Evolutionary conservation across 2,797 vertebrate species (phyloP), one percentile per base, ranked within the genome.

Genomic region (Spinibarbus caldwelli): DNA sequence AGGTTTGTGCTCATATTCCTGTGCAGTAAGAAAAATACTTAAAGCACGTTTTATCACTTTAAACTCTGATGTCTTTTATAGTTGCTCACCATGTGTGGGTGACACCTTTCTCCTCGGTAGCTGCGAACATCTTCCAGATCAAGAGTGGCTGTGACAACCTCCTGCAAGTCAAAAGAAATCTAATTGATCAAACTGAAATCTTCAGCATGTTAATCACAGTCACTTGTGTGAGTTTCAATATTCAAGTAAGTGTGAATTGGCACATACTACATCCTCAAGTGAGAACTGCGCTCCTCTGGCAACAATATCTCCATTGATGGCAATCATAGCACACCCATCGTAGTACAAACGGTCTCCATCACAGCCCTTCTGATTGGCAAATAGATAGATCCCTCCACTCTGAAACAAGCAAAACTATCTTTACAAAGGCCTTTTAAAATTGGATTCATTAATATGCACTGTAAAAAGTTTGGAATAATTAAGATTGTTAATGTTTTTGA

Each of bases 281-380:
- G 97, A 99, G 91, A 99, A 99, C 93, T 99, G 98, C 3, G 93
- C 88, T 26, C 98, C 98, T 83, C 96, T 97, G 0, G 95, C 96
- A 23, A 97, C 94, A 0, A 97, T 80, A 86, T 95, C 94, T 78
- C 98, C 98, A 0, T 99, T 99, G 90, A 98, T 90, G 0, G 96
- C 96, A 45, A 99, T 95, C 96, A 97, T 96, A 84, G 98, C 94
- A 26, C 98, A 99, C 8, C 98, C 98, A 0, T 99, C 98, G 0
- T 97, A 99, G 87, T 98, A 99, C 0, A 99, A 92, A 0, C 97
- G 96, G 91, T 98, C 98, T 17, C 98, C 97, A 31, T 99, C 98
- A 2, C 98, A 99, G 88, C 98, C 98, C 87, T 94, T 97, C 94
- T 97, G 97, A 87, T 99, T 99, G 83, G 98, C 95, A 75, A 98